Conservation (phyloP, 2,888 invertebrate genomes). For the Willowsia nigromaculata region DNA sequence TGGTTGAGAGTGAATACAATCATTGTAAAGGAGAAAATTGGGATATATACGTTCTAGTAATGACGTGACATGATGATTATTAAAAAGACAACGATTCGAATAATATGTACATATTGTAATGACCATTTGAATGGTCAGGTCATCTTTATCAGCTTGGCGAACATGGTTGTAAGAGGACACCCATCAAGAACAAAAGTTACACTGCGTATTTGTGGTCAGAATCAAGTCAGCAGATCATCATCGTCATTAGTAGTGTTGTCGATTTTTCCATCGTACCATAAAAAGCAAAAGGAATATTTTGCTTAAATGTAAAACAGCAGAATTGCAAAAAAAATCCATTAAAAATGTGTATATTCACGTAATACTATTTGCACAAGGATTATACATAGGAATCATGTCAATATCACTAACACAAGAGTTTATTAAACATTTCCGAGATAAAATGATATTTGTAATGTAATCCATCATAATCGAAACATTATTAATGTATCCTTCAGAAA, state of each 20-base stretch:
- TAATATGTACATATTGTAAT: conserved; percentile 26
- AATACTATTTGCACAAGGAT: conserved; percentile 30
- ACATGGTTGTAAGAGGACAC: neutral
- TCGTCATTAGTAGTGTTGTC: neutral
- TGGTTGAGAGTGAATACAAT: neutral
- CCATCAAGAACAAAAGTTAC: neutral
- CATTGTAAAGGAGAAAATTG: neutral
- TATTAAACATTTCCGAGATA: conserved; percentile 4
- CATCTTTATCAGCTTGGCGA: conserved; percentile 24
- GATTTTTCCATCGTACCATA: neutral
- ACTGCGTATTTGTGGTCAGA: neutral
- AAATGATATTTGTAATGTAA: conserved; percentile 4
- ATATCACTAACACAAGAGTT: neutral
- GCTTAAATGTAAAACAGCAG: neutral
- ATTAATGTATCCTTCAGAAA: conserved; percentile 22
- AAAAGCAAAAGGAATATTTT: neutral
- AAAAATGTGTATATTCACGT: neutral
- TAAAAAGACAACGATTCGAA: conserved; percentile 11
- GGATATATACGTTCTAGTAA: neutral
- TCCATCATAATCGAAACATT: conserved; percentile 35
- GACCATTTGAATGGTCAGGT: conserved; percentile 42
- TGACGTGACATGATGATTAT: conserved; percentile 71
- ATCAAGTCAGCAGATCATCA: conserved; percentile 12
- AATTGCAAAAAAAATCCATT: neutral
- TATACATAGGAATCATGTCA: conserved; percentile 34